Evolutionary conservation across 1,140 invertebrate species (phyloP).

Genomic region (Drosophila malerkotliana): DNA sequence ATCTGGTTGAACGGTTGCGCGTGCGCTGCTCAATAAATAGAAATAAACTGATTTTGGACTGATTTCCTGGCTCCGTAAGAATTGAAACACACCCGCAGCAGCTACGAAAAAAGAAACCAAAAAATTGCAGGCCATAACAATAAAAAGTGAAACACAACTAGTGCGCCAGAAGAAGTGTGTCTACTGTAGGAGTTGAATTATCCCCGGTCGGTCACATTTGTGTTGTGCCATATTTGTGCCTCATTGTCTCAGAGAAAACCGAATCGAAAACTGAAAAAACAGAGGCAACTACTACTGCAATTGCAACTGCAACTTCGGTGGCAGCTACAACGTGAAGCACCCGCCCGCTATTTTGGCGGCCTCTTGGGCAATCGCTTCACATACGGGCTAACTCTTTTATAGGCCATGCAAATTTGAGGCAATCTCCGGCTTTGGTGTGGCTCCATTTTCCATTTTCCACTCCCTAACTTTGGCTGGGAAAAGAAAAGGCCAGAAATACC

Average conservation of each 20-base stretch:
- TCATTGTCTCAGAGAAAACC: constrained; percentile 52
- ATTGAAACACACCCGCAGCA: constrained; percentile 11
- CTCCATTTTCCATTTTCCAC: constrained; percentile 13
- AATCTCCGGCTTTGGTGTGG: constrained; percentile 55
- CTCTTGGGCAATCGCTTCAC: constrained; percentile 61
- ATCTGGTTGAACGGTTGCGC: constrained; percentile 63
- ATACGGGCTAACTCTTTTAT: constrained; percentile 53
- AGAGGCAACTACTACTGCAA: constrained; percentile 21
- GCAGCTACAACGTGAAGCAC: constrained; percentile 40
- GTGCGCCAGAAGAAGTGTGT: constrained; percentile 14
- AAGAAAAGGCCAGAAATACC: background rate
- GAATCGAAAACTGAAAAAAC: constrained; percentile 7
- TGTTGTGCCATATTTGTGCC: constrained; percentile 51
- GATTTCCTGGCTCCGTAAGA: background rate
- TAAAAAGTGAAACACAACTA: constrained; percentile 43
- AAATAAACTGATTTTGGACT: constrained; percentile 1
- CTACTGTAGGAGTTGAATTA: constrained; percentile 19
- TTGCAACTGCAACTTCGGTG: constrained; percentile 25
- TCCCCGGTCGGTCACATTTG: constrained; percentile 21
- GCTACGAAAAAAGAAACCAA: background rate
- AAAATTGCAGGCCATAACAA: constrained; percentile 51
- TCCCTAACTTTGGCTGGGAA: constrained; percentile 2
- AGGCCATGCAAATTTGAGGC: constrained; percentile 71
- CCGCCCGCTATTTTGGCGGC: constrained; percentile 72
- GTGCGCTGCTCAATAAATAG: constrained; percentile 15